Evolutionary conservation across 2,888 invertebrate genomes (phyloP).

Genomic region (Listrodromus nycthemerus): DNA sequence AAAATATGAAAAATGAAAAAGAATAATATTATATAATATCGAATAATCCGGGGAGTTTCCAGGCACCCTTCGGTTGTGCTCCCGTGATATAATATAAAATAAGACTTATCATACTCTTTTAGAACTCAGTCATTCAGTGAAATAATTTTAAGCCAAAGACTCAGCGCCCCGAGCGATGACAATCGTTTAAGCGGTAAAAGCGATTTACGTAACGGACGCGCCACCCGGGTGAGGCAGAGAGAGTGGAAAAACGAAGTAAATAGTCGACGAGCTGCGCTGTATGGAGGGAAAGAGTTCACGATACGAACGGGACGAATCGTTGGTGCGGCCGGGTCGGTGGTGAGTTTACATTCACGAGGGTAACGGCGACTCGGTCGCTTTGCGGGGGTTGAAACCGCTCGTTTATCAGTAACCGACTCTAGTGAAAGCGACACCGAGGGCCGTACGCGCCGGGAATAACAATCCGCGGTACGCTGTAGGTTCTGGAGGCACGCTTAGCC

Average conservation of each 20-base stretch:
- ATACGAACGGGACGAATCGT: slow-evolving; percentile 24
- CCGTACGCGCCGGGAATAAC: slow-evolving; percentile 82
- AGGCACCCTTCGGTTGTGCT: background rate
- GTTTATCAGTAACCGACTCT: slow-evolving; percentile 84
- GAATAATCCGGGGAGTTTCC: background rate
- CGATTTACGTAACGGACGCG: slow-evolving; percentile 74
- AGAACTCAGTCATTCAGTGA: background rate
- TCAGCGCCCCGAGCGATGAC: slow-evolving; percentile 66
- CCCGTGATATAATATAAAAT: background rate
- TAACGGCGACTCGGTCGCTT: slow-evolving; percentile 57
- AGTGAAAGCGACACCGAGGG: slow-evolving; percentile 84
- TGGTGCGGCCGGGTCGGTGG: slow-evolving; percentile 67
- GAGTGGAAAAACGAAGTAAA: slow-evolving; percentile 27
- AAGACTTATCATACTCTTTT: background rate
- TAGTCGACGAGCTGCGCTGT: background rate
- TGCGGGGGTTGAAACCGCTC: slow-evolving; percentile 80
- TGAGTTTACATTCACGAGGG: slow-evolving; percentile 81
- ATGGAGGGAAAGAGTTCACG: slow-evolving; percentile 57
- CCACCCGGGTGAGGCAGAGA: background rate
- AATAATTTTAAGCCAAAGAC: background rate
- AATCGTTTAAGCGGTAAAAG: slow-evolving; percentile 78
- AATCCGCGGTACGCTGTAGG: slow-evolving; percentile 73
- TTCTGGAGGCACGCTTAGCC: slow-evolving; percentile 54
- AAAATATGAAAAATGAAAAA: background rate
- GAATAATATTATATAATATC: background rate